These are phyloP conservation scores for Psophia crepitans DNA, from an alignment of 2,113 vertebrate species.

Conservation along the genomic window DNA sequence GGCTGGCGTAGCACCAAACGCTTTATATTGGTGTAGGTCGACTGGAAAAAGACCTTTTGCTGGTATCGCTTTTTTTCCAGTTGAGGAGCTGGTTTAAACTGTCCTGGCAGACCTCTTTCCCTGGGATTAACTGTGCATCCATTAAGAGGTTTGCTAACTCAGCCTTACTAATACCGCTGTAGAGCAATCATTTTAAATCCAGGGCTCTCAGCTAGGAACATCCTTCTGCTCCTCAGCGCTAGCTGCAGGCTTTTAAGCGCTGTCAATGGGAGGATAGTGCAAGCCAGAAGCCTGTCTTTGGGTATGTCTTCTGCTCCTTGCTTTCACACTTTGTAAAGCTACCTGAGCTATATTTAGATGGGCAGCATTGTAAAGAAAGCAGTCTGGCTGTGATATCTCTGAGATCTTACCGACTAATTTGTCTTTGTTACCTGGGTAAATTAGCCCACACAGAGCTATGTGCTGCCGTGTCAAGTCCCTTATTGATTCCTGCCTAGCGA, in stretches of 20 bases:
- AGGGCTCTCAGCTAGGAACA: background rate
- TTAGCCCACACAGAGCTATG: background rate
- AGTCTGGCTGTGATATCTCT: background rate
- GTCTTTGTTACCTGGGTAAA: background rate
- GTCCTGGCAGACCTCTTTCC: background rate
- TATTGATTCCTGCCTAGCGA: background rate
- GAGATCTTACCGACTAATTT: background rate
- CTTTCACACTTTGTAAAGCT: background rate
- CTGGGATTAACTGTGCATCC: background rate
- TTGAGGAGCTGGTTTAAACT: conserved; percentile 2
- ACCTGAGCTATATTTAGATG: background rate
- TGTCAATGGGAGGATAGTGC: background rate
- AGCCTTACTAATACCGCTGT: background rate
- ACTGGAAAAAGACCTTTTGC: conserved; percentile 25
- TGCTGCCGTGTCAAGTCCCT: background rate
- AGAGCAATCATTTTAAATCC: background rate
- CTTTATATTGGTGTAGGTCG: background rate
- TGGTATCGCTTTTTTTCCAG: background rate
- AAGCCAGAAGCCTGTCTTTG: background rate
- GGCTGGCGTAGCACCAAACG: fast-evolving
- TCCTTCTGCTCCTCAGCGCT: background rate
- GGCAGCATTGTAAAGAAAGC: background rate
- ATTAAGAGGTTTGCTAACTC: background rate
- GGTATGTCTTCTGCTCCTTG: background rate
- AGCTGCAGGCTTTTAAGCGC: background rate